phyloP scores from a whole-genome alignment of 1,140 invertebrate genomes.

The Saccostrea glomerata region DNA sequence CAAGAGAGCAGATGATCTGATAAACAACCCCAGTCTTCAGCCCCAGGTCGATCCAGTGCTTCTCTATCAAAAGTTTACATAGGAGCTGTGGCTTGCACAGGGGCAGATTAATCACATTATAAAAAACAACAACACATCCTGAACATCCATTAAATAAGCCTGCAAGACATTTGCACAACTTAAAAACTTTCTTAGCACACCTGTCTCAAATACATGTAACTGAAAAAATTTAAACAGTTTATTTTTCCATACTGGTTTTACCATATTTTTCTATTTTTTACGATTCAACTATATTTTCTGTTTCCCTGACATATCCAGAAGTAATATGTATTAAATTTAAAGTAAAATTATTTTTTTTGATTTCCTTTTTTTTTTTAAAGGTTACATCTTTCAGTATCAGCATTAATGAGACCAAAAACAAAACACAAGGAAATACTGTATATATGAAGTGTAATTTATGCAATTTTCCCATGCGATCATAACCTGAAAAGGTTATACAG shows the following conservation, averaged over 20 bases:
- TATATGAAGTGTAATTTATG: no score
- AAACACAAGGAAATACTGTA: not conserved
- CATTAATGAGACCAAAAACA: not conserved
- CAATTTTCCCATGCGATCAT: not conserved
- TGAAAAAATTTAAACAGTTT: no score
- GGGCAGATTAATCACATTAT: not conserved
- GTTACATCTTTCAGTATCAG: not conserved
- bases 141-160: not conserved
- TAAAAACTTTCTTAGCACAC: not conserved
- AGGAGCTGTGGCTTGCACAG: not conserved
- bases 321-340: no score
- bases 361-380: not conserved
- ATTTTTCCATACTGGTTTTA: no score
- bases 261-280: no score
- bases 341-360: not conserved
- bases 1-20: not conserved
- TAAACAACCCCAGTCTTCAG: not conserved
- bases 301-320: no score
- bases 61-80: not conserved
- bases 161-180: not conserved
- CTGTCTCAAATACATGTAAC: no score
- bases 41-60: not conserved
- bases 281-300: no score
- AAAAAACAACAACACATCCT: not conserved
- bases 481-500: not conserved